phyloP scores from a whole-genome alignment of 2,797 vertebrate genomes.

The Aulostomus chinensis region DNA sequence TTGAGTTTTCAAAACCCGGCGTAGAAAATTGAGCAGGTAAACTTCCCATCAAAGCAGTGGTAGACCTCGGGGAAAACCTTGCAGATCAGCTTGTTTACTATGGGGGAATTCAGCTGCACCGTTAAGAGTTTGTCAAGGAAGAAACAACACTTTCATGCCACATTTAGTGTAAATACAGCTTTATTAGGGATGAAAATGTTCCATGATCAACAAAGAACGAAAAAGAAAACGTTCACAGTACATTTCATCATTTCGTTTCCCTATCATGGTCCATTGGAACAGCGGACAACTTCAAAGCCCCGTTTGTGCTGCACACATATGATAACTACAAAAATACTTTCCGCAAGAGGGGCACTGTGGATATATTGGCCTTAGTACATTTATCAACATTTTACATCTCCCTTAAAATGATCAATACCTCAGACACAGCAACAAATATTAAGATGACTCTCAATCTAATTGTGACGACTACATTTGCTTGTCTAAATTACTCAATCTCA shows the following conservation, averaged over 20 bases:
- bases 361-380: not conserved
- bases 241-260: constrained; percentile 62
- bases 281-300: constrained; percentile 42
- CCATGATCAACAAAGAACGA: constrained; percentile 64
- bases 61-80: constrained; percentile 38
- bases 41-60: constrained; percentile 43
- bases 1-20: constrained; percentile 35
- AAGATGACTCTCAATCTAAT: constrained; percentile 3
- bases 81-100: constrained; percentile 44
- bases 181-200: constrained; percentile 78
- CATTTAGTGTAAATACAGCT: constrained; percentile 70
- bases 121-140: constrained; percentile 32
- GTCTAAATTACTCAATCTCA: too few relatives aligned
- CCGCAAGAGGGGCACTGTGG: constrained; percentile 8
- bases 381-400: constrained; percentile 4
- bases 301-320: constrained; percentile 46
- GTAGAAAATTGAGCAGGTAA: constrained; percentile 22
- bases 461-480: constrained; percentile 2
- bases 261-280: constrained; percentile 52
- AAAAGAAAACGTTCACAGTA: constrained; percentile 72
- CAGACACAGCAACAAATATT: constrained; percentile 23
- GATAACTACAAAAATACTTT: constrained; percentile 60
- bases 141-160: constrained; percentile 27
- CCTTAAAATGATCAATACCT: constrained; percentile 29
- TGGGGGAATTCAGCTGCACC: constrained; percentile 27